These are phyloP conservation scores for Leptodactylus fallax DNA, from an alignment of 2,797 vertebrate species.

Conservation along the genomic window DNA sequence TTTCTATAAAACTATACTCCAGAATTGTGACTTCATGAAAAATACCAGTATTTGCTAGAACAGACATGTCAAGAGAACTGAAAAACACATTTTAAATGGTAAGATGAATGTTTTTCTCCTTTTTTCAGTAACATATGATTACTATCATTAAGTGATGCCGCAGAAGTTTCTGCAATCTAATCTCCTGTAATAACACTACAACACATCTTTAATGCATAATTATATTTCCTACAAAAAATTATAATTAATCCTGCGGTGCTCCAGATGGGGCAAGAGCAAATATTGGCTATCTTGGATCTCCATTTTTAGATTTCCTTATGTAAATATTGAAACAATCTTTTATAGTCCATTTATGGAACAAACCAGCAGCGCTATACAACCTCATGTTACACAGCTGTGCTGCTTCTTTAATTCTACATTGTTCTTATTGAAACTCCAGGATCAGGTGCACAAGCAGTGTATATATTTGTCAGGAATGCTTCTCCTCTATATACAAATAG, in stretches of 20 bases:
- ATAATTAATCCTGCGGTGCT: neutral
- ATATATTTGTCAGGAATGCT: neutral
- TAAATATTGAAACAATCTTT: conserved; percentile 16
- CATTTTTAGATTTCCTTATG: neutral
- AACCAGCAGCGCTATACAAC: neutral
- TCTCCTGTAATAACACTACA: neutral
- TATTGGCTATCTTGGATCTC: neutral
- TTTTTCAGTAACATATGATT: neutral
- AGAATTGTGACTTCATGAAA: too few species aligned
- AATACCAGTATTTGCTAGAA: too few species aligned
- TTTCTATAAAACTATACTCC: too few species aligned
- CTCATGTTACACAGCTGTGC: conserved; percentile 40
- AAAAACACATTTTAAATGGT: too few species aligned
- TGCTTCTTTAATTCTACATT: conserved; percentile 31
- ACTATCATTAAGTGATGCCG: too few species aligned
- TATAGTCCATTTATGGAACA: neutral
- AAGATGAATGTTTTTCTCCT: too few species aligned
- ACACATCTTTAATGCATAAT: neutral
- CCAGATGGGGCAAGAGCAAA: neutral
- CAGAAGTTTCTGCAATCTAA: neutral
- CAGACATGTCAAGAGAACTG: too few species aligned
- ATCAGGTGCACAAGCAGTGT: conserved; percentile 30
- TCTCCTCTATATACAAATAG: conserved; percentile 19
- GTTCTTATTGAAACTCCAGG: conserved; percentile 16
- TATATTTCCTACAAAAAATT: neutral